Evolutionary conservation across 2,888 invertebrate genomes (phyloP), one percentile per base, ranked within the genome.

Genomic region (Lysandra bellargus): DNA sequence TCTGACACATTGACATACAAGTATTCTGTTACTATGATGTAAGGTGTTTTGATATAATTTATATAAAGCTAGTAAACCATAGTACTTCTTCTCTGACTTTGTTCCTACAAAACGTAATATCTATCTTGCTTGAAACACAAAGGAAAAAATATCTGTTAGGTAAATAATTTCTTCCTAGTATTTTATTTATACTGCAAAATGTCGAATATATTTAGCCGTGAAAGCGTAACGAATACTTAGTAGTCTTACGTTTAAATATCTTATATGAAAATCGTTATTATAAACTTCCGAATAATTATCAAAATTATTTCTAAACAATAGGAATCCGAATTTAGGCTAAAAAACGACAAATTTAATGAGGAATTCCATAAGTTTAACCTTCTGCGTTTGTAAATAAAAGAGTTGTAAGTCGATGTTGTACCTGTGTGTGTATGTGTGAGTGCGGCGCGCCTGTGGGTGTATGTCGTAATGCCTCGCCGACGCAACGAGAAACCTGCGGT

Each of bases 401-500:
- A 78, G 74, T 78, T 76, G 53, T 73, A 57, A 83, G 81, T 80
- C 82, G 85, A 89, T 89, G 90, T 87, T 87, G 85, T 93, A 92
- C 91, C 91, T 89, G 89, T 82, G 82, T 79, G 49, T 80, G 81
- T 82, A 81, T 57, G 83, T 85, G 83, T 85, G 86, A 80, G 84
- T 81, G 81, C 83, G 79, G 81, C 85, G 85, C 82, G 81, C 82
- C 82, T 88, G 91, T 91, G 86, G 86, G 92, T 85, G 91, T 91
- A 87, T 92, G 92, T 91, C 89, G 93, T 91, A 93, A 94, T 87
- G 84, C 86, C 85, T 83, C 85, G 83, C 83, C 84, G 88, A 88
- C 90, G 89, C 90, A 90, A 86, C 87, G 88, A 86, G 81, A 82
- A 82, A 30, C 83, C 82, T 81, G 84, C 82, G 90, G 87, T 82